Evolutionary conservation across 2,888 invertebrate species (phyloP), one percentile per base, ranked within the genome.

Genomic region (Meghimatium bilineatum): DNA sequence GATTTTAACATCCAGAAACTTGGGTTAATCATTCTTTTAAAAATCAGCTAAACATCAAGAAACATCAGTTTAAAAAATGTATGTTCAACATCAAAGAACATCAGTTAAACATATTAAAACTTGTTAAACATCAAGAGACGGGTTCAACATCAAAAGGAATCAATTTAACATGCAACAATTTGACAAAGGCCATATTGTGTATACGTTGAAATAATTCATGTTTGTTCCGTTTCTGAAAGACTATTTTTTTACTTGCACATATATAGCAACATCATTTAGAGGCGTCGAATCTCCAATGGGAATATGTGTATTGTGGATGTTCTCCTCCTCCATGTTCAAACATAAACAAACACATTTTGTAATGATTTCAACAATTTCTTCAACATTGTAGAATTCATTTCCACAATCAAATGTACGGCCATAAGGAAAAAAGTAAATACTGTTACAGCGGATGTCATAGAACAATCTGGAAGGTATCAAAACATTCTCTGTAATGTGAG

Each of bases 201-300:
- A 52, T 74, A 74, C 32, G 49, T 74, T 49, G 17, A 17, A 74
- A 52, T 44, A 52, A 52, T 74, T 74, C 29, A 74, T 32, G 14
- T 74, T 52, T 74, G 74, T 74, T 74, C 52, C 32, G 29, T 32
- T 52, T 52, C 52, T 49, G 52, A 74, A 74, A 52, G 52, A 49
- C 49, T 32, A 32, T 52, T 52, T n/a, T n/a, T 52, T 52, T 32
- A 74, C 34, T 74, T 74, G 74, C 74, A 74, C 74, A 74, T 52
- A 52, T 20, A 52, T 10, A 29, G 74, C 23, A 74, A 74, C 74
- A 74, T 32, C 32, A 32, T 3, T 5, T 8, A 52, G 52, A 52
- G 29, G 44, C n/a, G 23, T 8, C 38, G 3, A 36, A 1, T 38
- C 72, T 32, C 29, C 66, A 44, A 44, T 5, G 44, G 44, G 12